A percentile compares a stretch with the other conserved stretches of the same genome.
These are phyloP conservation scores for Agrochola circellaris DNA, from an alignment of 2,888 invertebrate species.

Conservation along the genomic window DNA sequence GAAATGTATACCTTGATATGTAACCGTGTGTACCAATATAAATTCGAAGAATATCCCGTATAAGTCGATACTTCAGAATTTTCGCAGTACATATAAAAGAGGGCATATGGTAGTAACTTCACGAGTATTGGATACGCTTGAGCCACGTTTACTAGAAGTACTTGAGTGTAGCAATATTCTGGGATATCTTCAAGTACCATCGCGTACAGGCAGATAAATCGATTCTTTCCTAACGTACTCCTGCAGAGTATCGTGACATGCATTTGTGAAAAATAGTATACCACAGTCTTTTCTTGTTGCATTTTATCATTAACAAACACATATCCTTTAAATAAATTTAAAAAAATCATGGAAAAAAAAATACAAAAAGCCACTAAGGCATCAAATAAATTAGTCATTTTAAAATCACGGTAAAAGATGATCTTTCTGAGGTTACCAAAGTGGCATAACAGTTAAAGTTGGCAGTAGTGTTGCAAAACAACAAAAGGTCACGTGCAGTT, in stretches of 20 bases:
- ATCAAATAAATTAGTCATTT: neutral
- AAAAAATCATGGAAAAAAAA: neutral
- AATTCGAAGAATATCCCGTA: neutral
- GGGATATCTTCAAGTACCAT: conserved; percentile 27
- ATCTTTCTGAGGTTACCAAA: neutral
- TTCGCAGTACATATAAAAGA: conserved; percentile 6
- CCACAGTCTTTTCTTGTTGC: neutral
- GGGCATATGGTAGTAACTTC: conserved; percentile 28
- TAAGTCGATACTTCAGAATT: neutral
- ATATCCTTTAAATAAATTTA: neutral
- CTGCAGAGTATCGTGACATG: neutral
- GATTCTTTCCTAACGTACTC: neutral
- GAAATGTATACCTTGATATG: too few relatives aligned
- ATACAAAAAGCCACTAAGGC: neutral
- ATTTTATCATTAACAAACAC: neutral
- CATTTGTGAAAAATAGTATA: neutral
- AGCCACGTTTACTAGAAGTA: conserved; percentile 27
- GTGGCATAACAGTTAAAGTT: conserved; percentile 8
- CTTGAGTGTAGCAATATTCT: conserved; percentile 43
- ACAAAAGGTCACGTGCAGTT: neutral
- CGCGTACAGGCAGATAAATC: conserved; percentile 15
- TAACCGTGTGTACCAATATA: too few relatives aligned
- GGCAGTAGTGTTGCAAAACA: conserved; percentile 21
- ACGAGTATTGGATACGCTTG: conserved; percentile 30
- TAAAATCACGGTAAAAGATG: neutral